Evolutionary conservation across 2,113 vertebrate genomes (phyloP).

Genomic region (Recurvirostra avosetta): DNA sequence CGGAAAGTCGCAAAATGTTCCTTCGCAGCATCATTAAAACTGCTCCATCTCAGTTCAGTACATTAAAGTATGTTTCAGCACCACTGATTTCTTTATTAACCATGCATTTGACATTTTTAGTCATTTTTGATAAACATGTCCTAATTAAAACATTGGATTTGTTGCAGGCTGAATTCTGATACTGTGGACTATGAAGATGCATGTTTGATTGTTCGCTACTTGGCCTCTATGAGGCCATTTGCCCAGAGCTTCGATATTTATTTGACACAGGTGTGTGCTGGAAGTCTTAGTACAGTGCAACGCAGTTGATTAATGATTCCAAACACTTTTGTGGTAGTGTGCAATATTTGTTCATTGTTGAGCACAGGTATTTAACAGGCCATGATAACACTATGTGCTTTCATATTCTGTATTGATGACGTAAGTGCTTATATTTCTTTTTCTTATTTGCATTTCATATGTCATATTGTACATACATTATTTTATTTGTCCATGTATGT

Average conservation of each 20-base stretch:
- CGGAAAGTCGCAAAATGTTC: slow-evolving; percentile 93
- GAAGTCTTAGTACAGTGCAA: no score
- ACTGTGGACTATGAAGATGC: slow-evolving; percentile 96
- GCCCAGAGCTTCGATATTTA: slow-evolving; percentile 99
- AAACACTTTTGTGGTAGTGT: no score
- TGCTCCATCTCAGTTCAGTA: slow-evolving; percentile 87
- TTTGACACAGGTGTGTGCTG: slow-evolving; percentile 89
- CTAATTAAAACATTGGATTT: not conserved
- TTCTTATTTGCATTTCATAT: not conserved
- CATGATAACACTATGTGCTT: no score
- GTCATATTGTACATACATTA: not conserved
- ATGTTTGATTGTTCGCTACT: slow-evolving; percentile 97
- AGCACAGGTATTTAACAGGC: no score
- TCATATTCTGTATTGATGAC: no score
- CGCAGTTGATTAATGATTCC: no score
- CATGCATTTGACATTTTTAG: not conserved
- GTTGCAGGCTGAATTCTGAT: slow-evolving; percentile 92
- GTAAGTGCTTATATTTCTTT: not conserved
- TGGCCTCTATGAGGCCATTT: slow-evolving; percentile 99
- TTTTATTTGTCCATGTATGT: not conserved
- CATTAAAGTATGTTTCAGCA: slow-evolving; percentile 82
- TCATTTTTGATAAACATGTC: not conserved
- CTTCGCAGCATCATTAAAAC: slow-evolving; percentile 91
- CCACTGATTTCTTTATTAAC: not conserved
- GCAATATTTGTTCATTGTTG: no score